Evolutionary conservation across 2,113 vertebrate genomes (phyloP), one percentile per base, ranked within the genome.

Genomic region (Nannospalax galili): DNA sequence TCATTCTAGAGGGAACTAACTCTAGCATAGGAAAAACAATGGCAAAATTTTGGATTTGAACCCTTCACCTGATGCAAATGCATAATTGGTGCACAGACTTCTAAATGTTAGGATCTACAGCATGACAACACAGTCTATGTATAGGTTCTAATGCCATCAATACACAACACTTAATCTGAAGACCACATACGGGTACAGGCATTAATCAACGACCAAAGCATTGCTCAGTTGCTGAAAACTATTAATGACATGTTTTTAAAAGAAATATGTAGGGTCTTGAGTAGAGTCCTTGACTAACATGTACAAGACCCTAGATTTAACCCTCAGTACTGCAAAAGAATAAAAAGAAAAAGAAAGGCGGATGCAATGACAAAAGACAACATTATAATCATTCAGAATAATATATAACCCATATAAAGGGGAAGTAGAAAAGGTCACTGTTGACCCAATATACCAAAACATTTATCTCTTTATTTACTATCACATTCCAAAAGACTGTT

Each of bases 161-260:
- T 60, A 60, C n/a, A n/a, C n/a, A n/a, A n/a, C n/a, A n/a, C 19
- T 69, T 69, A 72, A 84, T 32, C 75, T 56, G 9, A 92, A 90
- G n/a, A 73, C 9, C 58, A 70, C 80, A 84, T 8, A 1, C 24
- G 93, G 12, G 48, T 81, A 28, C 5, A 72, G 10, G 90, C 24
- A 48, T 86, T 80, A 91, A 93, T 4, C 82, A 28, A 11, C 70
- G 30, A 90, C 16, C 58, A 93, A 93, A 88, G 26, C n/a, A 91
- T 67, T 90, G 94, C 82, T 97, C 58, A 92, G 67, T 45, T 94
- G 91, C 3, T 85, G 69, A 35, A 84, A 69, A 78, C 2, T 75
- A 84, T 40, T 95, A 92, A 92, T 19, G 6, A 84, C 30, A 90
- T 69, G 52, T 62, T 16, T 20, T 93, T 73, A 65, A 52, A 81